Percentiles rank a stretch among this genome's conserved stretches.
Conservation (phyloP, 1,140 invertebrate genomes). For the Melitaea cinxia region DNA sequence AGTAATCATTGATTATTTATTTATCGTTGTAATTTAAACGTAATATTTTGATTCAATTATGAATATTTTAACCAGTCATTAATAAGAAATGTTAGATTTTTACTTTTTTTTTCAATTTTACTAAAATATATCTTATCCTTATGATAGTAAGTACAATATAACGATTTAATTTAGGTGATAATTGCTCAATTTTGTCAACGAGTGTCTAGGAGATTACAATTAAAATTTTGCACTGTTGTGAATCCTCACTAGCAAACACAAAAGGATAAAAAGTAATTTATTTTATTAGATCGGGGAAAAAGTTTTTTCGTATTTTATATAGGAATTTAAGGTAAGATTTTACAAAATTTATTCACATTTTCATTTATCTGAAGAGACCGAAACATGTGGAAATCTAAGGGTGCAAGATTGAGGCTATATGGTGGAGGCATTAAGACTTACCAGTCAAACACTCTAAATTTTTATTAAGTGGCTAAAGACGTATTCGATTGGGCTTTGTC, state of each 20-base stretch:
- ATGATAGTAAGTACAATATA: slow-evolving; percentile 71
- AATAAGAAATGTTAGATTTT: slow-evolving; percentile 8
- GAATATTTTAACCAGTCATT: slow-evolving; percentile 9
- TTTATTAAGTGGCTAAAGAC: too few species aligned
- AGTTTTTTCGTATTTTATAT: too few species aligned
- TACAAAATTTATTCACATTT: too few species aligned
- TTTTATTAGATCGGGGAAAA: too few species aligned
- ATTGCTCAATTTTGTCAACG: slow-evolving; percentile 77
- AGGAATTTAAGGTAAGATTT: too few species aligned
- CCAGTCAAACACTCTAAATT: too few species aligned
- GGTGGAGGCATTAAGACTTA: too few species aligned
- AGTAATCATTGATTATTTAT: background rate
- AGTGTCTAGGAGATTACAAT: slow-evolving; percentile 31
- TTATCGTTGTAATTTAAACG: slow-evolving; percentile 1
- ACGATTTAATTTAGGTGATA: slow-evolving; percentile 70
- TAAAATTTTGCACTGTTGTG: slow-evolving; percentile 10
- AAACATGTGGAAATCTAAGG: too few species aligned
- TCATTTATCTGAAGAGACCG: too few species aligned
- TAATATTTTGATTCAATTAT: slow-evolving; percentile 1
- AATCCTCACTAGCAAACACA: slow-evolving; percentile 6
- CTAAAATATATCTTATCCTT: slow-evolving; percentile 44
- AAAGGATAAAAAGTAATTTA: background rate
- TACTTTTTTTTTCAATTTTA: slow-evolving; percentile 11
- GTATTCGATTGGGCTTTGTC: too few species aligned
- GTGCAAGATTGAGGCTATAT: too few species aligned